Base-by-base conservation (phyloP, 2,113 vertebrate species). In the Tursiops truncatus region DNA sequence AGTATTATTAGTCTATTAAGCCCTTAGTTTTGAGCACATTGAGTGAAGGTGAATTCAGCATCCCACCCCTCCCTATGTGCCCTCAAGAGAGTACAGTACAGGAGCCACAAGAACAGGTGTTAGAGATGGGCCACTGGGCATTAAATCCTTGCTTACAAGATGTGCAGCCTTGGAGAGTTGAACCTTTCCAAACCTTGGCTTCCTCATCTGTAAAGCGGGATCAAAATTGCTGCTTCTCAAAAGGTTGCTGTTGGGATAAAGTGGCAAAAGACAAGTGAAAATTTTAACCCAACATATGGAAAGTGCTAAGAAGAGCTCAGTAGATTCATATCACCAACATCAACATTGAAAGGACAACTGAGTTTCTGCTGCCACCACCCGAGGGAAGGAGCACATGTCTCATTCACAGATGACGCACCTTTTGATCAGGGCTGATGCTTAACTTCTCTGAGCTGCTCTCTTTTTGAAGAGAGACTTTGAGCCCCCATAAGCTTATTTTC, bases 21-120 rank as follows among this genome's bases (percentile, higher is more conserved):
- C 9, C 9, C 31, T 76, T 63, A 17, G 12, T 23, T 50, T 18
- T 44, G 28, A 62, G 23, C 11, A 15, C 12, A 5, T 0, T 9
- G 21, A 28, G 8, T 8, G 0, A 1, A 4, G 31, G 23, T 53
- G 50, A 17, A 3, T 17, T 86, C 8, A 5, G 33, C 6, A 21
- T 14, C 33, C n/a, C 3, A 0, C 1, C 13, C 14, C 33, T 47
- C 18, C 17, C 41, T 11, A 0, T 0, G 33, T 3, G 47, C n/a
- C 2, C 62, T 92, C 7, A 8, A 26, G 76, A 23, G n/a, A 38
- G 21, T 14, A 21, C 13, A 60, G 56, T 2, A 0, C 26, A 53
- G 80, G 26, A 68, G 18, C 47, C 10, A 33, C n/a, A 17, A 58
- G 56, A 70, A 9, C 14, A 21, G 26, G 5, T 26, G 9, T 15